A percentile compares a stretch with the other conserved stretches of the same genome.
Evolutionary conservation across 2,113 vertebrate genomes (phyloP).

Genomic region (Trichomycterus rosablanca): DNA sequence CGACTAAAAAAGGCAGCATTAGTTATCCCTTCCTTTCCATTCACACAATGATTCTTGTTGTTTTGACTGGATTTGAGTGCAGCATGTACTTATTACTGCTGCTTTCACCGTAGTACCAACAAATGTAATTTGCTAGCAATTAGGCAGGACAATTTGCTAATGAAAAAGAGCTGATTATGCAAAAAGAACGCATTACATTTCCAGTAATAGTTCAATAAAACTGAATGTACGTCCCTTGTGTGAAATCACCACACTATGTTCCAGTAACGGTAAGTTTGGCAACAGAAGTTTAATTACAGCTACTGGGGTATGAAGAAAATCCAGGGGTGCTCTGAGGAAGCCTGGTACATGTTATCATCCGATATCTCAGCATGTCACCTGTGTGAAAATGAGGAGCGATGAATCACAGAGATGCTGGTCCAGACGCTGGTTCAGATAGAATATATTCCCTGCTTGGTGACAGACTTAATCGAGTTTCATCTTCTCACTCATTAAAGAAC

Average conservation of each 20-base stretch:
- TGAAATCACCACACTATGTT: conserved; percentile 18
- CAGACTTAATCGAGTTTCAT: conserved; percentile 21
- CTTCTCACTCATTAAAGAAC: conserved; percentile 32
- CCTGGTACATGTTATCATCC: conserved; percentile 13
- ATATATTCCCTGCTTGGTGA: conserved; percentile 22
- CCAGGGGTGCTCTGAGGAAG: neutral
- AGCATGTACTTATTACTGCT: no score
- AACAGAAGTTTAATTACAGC: conserved; percentile 15
- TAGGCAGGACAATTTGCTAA: no score
- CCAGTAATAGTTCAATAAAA: conserved; percentile 9
- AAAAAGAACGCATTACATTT: conserved; percentile 5
- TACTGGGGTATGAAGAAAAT: conserved; percentile 7
- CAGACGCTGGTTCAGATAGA: conserved; percentile 9
- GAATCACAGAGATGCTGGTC: neutral
- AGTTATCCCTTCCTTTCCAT: no score
- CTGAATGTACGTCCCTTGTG: conserved; percentile 1
- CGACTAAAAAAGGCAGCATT: no score
- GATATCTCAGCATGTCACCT: conserved; percentile 11
- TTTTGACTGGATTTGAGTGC: no score
- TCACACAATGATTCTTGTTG: no score
- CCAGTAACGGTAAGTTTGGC: conserved; percentile 17
- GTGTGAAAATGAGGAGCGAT: neutral
- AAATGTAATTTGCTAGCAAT: no score
- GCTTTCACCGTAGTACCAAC: no score
- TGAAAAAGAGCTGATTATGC: conserved; percentile 2